Percentiles rank a stretch among this genome's conserved stretches.
Evolutionary conservation across 2,797 vertebrate species (phyloP).

Genomic region (Triplophysa bombifrons): DNA sequence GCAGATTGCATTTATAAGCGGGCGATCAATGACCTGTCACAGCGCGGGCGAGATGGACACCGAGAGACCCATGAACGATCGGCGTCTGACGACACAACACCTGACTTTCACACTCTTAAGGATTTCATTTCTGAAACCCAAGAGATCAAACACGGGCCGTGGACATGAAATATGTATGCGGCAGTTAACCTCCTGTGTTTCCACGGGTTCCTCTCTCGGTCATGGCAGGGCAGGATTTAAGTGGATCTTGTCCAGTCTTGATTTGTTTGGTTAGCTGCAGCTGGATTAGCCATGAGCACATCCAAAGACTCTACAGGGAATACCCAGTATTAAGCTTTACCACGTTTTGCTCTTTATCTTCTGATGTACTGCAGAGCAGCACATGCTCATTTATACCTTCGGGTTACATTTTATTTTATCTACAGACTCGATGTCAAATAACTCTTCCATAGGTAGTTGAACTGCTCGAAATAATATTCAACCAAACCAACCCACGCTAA

Average conservation of each 20-base stretch:
- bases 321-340: conserved; percentile 2
- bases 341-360: background rate
- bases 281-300: conserved; percentile 53
- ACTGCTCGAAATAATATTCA: too few relatives aligned
- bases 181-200: conserved; percentile 63
- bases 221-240: conserved; percentile 60
- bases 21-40: conserved; percentile 15
- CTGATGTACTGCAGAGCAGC: too few relatives aligned
- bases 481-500: too few relatives aligned
- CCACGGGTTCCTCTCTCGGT: conserved; percentile 56
- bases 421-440: background rate
- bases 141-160: conserved; percentile 21
- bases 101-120: conserved; percentile 1
- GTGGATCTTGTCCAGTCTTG: conserved; percentile 36
- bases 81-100: background rate
- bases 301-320: conserved; percentile 24
- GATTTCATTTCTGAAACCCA: background rate
- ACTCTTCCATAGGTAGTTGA: background rate
- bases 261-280: conserved; percentile 59
- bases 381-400: background rate
- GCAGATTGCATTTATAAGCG: conserved; percentile 18
- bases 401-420: background rate
- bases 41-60: background rate
- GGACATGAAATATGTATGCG: conserved; percentile 68
- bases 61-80: background rate